Conservation (phyloP, 1,140 invertebrate genomes). For the Listronotus oregonensis region DNA sequence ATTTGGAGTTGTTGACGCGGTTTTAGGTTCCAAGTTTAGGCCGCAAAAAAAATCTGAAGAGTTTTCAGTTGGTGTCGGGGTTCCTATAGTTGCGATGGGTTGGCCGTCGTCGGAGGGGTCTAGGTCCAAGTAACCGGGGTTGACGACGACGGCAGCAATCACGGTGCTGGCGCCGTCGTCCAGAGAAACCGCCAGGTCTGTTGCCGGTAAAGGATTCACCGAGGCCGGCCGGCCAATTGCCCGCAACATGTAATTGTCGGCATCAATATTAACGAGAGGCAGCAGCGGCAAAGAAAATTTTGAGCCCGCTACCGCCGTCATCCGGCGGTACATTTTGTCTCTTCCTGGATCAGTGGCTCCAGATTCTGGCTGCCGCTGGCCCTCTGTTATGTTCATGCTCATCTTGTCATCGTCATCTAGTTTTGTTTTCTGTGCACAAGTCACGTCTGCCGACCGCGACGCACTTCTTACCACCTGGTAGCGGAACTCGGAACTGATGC, state of each 20-base stretch:
- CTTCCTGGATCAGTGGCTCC: slow-evolving; percentile 25
- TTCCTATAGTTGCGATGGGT: background rate
- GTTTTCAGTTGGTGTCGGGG: background rate
- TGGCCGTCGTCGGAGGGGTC: slow-evolving; percentile 21
- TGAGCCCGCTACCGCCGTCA: slow-evolving; percentile 35
- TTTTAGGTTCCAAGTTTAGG: slow-evolving; percentile 24
- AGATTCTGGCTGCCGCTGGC: slow-evolving; percentile 32
- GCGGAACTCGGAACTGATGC: slow-evolving; percentile 40
- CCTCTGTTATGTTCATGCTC: slow-evolving; percentile 43
- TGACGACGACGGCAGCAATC: slow-evolving; percentile 13
- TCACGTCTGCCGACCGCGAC: slow-evolving; percentile 19
- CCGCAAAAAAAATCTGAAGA: slow-evolving; percentile 23
- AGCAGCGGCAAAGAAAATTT: slow-evolving; percentile 36
- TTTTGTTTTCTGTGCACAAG: slow-evolving; percentile 31
- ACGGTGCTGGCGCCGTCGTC: slow-evolving; percentile 32
- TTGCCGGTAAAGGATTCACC: slow-evolving; percentile 29
- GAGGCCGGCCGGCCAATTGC: slow-evolving; percentile 48
- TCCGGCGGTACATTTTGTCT: slow-evolving; percentile 43
- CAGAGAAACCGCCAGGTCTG: slow-evolving; percentile 53
- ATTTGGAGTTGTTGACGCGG: slow-evolving; percentile 11
- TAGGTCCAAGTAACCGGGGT: slow-evolving; percentile 10
- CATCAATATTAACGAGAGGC: slow-evolving; percentile 58
- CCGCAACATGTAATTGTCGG: slow-evolving; percentile 68
- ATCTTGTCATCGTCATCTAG: slow-evolving; percentile 45
- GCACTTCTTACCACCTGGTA: slow-evolving; percentile 36